Percentiles rank a stretch among this genome's conserved stretches.
These are phyloP conservation scores for Grallaria varia DNA, from an alignment of 2,113 vertebrate species.

Conservation along the genomic window DNA sequence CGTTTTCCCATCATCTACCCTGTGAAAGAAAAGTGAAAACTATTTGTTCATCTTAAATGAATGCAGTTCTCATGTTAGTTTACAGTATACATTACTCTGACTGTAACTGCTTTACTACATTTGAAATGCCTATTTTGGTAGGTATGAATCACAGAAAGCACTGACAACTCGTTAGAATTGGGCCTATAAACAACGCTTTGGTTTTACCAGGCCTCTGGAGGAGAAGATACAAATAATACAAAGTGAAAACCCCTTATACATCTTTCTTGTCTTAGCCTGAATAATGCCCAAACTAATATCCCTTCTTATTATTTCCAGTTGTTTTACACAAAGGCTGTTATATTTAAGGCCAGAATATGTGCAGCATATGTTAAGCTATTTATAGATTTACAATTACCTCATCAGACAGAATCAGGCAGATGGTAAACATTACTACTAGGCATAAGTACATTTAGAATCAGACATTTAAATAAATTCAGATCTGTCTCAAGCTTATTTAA, in stretches of 20 bases:
- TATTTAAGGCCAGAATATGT: conserved; percentile 78
- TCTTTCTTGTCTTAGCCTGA: conserved; percentile 62
- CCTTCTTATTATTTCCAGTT: conserved; percentile 73
- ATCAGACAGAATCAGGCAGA: conserved; percentile 81
- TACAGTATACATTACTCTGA: not conserved
- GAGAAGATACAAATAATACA: conserved; percentile 52
- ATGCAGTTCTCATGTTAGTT: not conserved
- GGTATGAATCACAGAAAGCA: not conserved
- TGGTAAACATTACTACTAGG: conserved; percentile 81
- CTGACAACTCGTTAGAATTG: not conserved
- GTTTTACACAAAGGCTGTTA: conserved; percentile 77
- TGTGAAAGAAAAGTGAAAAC: conserved; percentile 42
- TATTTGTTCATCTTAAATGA: conserved; percentile 16
- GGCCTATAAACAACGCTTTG: not conserved
- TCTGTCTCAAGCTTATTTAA: conserved; percentile 86
- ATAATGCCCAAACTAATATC: conserved; percentile 68
- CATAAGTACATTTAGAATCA: conserved; percentile 80
- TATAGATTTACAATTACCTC: conserved; percentile 81
- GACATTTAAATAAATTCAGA: conserved; percentile 85
- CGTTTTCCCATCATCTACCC: not conserved
- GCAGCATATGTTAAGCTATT: conserved; percentile 80
- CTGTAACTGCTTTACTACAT: not conserved
- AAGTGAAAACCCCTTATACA: conserved; percentile 58
- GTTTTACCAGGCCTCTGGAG: not conserved
- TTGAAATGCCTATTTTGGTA: not conserved